These are phyloP conservation scores for Bruchidius siliquastri DNA, from an alignment of 2,888 invertebrate genomes.

Conservation along the genomic window DNA sequence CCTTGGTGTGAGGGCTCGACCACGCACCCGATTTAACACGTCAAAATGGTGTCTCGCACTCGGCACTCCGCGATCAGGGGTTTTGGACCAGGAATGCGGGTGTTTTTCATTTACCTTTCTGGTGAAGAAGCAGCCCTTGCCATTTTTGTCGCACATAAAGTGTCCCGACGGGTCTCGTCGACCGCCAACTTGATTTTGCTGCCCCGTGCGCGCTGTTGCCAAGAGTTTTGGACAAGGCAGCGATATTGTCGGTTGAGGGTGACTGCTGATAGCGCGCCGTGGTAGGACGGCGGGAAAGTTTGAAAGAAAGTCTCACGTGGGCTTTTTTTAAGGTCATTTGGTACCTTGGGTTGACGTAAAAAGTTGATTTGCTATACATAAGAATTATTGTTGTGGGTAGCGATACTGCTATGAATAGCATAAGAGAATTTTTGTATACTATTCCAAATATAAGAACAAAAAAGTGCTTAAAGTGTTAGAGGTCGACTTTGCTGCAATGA, in stretches of 20 bases:
- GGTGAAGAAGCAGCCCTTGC: slow-evolving; percentile 66
- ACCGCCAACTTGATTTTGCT: slow-evolving; percentile 39
- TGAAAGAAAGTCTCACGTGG: not conserved
- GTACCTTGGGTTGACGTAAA: too few species aligned
- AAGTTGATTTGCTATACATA: too few species aligned
- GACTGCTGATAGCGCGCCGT: not conserved
- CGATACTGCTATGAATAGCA: too few species aligned
- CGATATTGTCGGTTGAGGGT: not conserved
- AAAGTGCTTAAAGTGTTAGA: too few species aligned
- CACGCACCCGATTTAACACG: slow-evolving; percentile 10
- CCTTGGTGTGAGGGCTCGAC: slow-evolving; percentile 1
- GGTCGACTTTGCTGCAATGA: too few species aligned
- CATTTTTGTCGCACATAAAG: slow-evolving; percentile 68
- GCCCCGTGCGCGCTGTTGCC: slow-evolving; percentile 10
- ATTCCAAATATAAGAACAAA: too few species aligned
- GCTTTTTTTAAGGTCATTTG: not conserved
- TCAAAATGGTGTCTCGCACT: slow-evolving; percentile 13
- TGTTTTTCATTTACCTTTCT: slow-evolving; percentile 51
- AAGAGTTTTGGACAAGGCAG: not conserved
- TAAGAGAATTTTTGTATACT: too few species aligned
- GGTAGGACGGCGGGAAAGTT: not conserved
- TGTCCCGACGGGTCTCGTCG: slow-evolving; percentile 32
- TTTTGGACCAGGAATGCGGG: slow-evolving; percentile 9
- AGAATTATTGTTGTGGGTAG: too few species aligned
- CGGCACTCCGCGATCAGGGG: slow-evolving; percentile 11